Conservation (phyloP, 2,113 vertebrate species). For the Pteropus alecto region DNA sequence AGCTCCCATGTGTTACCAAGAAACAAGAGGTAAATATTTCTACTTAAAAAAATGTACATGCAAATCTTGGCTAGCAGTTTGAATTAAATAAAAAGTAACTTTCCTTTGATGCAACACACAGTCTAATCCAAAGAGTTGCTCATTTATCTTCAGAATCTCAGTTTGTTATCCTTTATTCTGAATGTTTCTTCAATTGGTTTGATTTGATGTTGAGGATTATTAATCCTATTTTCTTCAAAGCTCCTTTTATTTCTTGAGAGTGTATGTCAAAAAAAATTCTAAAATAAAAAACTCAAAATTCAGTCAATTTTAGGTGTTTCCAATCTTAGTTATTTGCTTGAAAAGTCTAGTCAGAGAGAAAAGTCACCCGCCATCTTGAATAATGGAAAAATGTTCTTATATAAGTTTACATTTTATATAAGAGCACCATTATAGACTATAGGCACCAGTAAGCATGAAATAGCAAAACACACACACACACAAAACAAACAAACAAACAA, state of each 20-base stretch:
- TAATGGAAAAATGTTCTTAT: neutral
- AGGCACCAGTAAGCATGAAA: neutral
- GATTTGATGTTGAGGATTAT: neutral
- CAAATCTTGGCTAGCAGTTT: neutral
- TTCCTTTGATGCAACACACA: neutral
- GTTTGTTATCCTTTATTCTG: neutral
- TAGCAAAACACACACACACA: neutral
- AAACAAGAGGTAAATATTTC: neutral
- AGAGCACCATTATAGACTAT: neutral
- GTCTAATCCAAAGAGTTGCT: neutral
- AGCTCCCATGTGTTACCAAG: neutral
- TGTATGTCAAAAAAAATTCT: neutral
- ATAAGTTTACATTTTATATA: neutral
- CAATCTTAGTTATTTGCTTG: neutral
- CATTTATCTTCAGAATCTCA: neutral
- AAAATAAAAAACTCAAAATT: neutral
- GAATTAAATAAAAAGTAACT: neutral
- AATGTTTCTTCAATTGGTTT: neutral
- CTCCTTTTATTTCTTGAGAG: neutral
- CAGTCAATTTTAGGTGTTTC: neutral
- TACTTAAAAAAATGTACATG: neutral
- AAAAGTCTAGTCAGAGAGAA: neutral
- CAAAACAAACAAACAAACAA: no score
- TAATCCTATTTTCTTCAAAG: neutral
- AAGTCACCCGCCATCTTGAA: neutral